Percentiles rank a stretch among this genome's conserved stretches.
phyloP scores from a whole-genome alignment of 2,888 invertebrate species.

The Nycteola revayana region DNA sequence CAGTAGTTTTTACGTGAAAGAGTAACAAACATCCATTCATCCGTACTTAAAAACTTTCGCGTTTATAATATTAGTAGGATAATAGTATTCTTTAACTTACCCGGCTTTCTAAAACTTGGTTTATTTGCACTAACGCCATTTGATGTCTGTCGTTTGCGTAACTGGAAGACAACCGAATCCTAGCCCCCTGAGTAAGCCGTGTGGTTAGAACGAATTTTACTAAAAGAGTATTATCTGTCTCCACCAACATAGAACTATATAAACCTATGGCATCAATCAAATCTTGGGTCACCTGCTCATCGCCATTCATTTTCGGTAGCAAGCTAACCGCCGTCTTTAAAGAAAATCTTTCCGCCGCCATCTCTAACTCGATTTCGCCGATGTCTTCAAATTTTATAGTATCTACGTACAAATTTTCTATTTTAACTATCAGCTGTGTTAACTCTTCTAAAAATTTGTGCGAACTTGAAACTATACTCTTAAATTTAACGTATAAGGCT shows the following conservation, averaged over 20 bases:
- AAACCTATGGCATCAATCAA: no score
- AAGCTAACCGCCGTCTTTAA: slow-evolving; percentile 1
- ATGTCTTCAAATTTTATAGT: slow-evolving; percentile 1
- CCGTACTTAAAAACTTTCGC: no score
- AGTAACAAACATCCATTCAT: no score
- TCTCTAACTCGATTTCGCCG: slow-evolving; percentile 1
- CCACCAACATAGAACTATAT: not conserved
- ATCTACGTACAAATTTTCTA: slow-evolving; percentile 1
- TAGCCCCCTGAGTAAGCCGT: not conserved
- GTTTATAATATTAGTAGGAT: no score
- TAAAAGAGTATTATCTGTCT: no score
- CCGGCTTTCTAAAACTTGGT: no score
- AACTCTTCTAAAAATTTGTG: not conserved
- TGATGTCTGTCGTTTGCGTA: no score
- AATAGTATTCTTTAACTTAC: no score
- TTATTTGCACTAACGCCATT: no score
- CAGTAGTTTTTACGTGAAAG: no score
- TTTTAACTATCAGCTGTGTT: no score
- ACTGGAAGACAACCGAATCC: not conserved
- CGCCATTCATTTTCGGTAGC: slow-evolving; percentile 1
- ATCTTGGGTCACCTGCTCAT: not conserved
- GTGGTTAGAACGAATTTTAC: not conserved
- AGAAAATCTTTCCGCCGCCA: slow-evolving; percentile 1
- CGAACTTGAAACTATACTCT: not conserved
- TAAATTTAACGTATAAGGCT: not conserved